These are phyloP conservation scores for Pogonophryne albipinna DNA, from an alignment of 2,797 vertebrate species.

Conservation along the genomic window DNA sequence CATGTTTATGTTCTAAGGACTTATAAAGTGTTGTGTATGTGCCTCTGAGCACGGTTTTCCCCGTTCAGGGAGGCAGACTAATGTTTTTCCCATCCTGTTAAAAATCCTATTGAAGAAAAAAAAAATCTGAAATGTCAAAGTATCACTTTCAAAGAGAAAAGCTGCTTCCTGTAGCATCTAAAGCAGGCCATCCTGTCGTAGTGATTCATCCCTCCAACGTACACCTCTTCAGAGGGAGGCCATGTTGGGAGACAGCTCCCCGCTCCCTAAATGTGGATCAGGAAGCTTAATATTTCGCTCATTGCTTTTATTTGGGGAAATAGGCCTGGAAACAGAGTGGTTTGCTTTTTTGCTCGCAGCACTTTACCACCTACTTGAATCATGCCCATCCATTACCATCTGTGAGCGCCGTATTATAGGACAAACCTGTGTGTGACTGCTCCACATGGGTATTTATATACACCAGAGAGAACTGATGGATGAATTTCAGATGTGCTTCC, in stretches of 20 bases:
- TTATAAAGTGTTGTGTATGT: constrained; percentile 27
- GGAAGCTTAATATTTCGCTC: constrained; percentile 63
- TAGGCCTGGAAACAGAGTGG: constrained; percentile 51
- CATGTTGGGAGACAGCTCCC: constrained; percentile 31
- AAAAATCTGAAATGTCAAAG: constrained; percentile 50
- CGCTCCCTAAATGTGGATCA: constrained; percentile 65
- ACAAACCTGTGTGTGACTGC: constrained; percentile 61
- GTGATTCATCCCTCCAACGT: constrained; percentile 32
- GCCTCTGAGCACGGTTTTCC: constrained; percentile 29
- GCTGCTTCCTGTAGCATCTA: constrained; percentile 30
- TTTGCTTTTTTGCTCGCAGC: constrained; percentile 32
- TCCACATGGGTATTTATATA: constrained; percentile 79
- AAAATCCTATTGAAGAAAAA: constrained; percentile 21
- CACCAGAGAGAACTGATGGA: constrained; percentile 77
- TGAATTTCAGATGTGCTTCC: constrained; percentile 80
- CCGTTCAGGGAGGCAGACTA: constrained; percentile 12
- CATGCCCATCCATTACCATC: constrained; percentile 61
- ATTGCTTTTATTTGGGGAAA: constrained; percentile 72
- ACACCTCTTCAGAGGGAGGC: constrained; percentile 35
- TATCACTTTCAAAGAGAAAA: constrained; percentile 45
- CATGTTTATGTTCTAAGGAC: constrained; percentile 1
- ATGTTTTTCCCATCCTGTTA: constrained; percentile 27
- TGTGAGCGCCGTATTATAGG: constrained; percentile 66
- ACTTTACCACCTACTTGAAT: constrained; percentile 64
- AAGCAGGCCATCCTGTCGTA: constrained; percentile 45